These are phyloP conservation scores for Benitochromis conjunctus DNA, from an alignment of 2,113 vertebrate genomes.

Conservation along the genomic window DNA sequence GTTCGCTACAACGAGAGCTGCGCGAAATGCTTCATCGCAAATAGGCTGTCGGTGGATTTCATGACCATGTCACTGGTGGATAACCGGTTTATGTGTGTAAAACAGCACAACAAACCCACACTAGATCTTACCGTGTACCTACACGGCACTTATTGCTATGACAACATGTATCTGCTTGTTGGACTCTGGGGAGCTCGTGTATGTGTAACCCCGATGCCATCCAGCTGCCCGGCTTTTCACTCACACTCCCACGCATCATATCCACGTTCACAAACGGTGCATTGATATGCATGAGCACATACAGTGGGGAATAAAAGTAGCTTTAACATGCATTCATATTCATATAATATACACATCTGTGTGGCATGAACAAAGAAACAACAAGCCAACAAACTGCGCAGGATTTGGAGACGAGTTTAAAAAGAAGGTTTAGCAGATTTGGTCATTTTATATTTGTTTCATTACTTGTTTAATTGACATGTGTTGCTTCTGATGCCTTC, in stretches of 20 bases:
- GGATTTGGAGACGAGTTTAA: background rate
- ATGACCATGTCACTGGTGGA: background rate
- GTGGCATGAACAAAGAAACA: background rate
- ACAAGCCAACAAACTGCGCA: background rate
- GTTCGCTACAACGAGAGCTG: fast-evolving
- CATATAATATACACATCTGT: background rate
- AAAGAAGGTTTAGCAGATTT: background rate
- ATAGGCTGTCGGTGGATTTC: background rate
- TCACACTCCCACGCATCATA: constrained; percentile 53
- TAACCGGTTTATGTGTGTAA: background rate
- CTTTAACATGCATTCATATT: background rate
- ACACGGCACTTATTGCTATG: constrained; percentile 44
- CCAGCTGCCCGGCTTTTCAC: constrained; percentile 41
- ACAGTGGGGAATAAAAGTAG: background rate
- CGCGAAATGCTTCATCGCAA: background rate
- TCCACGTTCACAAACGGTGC: background rate
- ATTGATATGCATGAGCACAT: constrained; percentile 5
- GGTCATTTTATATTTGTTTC: background rate
- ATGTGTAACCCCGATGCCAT: constrained; percentile 44
- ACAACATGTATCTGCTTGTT: constrained; percentile 45
- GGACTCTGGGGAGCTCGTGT: constrained; percentile 17
- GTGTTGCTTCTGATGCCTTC: background rate
- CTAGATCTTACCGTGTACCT: background rate
- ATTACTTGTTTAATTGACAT: background rate
- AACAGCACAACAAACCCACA: background rate